Evolutionary conservation across 1,140 invertebrate genomes (phyloP).

Genomic region (Heterodera carotae): DNA sequence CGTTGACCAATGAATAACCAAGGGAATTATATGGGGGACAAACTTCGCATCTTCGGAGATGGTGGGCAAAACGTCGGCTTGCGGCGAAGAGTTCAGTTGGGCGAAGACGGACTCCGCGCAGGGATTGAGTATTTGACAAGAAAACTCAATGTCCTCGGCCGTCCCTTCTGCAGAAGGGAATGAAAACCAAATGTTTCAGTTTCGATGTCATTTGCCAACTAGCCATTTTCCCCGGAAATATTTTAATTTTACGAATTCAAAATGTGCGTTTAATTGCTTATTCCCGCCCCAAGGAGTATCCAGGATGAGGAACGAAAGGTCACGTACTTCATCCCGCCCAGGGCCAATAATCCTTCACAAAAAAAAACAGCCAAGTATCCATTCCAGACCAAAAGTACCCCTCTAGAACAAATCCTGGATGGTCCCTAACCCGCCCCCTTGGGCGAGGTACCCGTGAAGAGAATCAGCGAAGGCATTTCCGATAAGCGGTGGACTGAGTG

Average conservation of each 20-base stretch:
- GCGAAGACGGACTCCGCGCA: conserved; percentile 30
- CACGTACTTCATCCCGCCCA: too few species aligned
- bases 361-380: too few species aligned
- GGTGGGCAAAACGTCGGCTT: conserved; percentile 16
- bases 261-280: neutral
- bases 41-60: neutral
- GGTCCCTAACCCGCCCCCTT: too few species aligned
- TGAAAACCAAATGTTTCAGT: too few species aligned
- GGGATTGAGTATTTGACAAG: conserved; percentile 32
- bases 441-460: conserved; percentile 44
- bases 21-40: too few species aligned
- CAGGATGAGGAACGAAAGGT: too few species aligned
- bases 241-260: neutral
- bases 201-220: too few species aligned
- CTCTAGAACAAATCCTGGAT: too few species aligned
- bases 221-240: too few species aligned
- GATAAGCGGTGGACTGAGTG: conserved; percentile 36
- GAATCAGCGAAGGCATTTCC: conserved; percentile 38
- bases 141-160: conserved; percentile 46
- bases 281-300: too few species aligned
- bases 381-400: too few species aligned
- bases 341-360: too few species aligned
- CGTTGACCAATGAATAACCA: neutral
- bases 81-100: conserved; percentile 19
- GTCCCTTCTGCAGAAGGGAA: conserved; percentile 35